Conservation (phyloP, 2,113 vertebrate genomes). For the Brachirus orientalis region DNA sequence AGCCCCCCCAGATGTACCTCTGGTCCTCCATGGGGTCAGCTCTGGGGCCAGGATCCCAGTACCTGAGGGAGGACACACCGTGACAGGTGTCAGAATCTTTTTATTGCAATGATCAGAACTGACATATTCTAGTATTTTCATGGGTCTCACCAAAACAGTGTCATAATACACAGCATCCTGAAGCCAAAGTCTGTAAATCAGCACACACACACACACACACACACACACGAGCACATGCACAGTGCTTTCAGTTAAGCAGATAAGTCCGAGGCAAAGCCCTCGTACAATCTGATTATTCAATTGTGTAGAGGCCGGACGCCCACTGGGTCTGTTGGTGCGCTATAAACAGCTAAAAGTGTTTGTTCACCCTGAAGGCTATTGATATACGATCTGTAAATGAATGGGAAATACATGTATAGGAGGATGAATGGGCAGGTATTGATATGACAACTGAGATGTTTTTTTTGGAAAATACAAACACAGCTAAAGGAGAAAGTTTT, state of each 20-base stretch:
- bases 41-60: conserved; percentile 96
- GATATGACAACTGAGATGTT: too few relatives aligned
- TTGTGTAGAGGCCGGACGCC: conserved; percentile 41
- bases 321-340: conserved; percentile 36
- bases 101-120: too few relatives aligned
- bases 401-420: conserved; percentile 27
- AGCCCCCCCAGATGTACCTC: conserved; percentile 96
- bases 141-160: conserved; percentile 5
- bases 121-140: not conserved
- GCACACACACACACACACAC: not conserved
- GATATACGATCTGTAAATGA: conserved; percentile 48
- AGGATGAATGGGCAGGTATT: conserved; percentile 42
- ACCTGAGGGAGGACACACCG: conserved; percentile 77
- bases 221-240: not conserved
- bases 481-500: too few relatives aligned
- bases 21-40: conserved; percentile 94
- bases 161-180: too few relatives aligned
- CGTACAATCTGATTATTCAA: conserved; percentile 64
- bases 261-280: conserved; percentile 54
- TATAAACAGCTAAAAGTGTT: conserved; percentile 58
- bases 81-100: not conserved
- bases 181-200: conserved; percentile 23
- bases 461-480: too few relatives aligned
- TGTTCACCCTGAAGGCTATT: conserved; percentile 44
- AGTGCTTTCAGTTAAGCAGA: conserved; percentile 48